phyloP scores from a whole-genome alignment of 1,140 invertebrate genomes.

The Chironomus tepperi region DNA sequence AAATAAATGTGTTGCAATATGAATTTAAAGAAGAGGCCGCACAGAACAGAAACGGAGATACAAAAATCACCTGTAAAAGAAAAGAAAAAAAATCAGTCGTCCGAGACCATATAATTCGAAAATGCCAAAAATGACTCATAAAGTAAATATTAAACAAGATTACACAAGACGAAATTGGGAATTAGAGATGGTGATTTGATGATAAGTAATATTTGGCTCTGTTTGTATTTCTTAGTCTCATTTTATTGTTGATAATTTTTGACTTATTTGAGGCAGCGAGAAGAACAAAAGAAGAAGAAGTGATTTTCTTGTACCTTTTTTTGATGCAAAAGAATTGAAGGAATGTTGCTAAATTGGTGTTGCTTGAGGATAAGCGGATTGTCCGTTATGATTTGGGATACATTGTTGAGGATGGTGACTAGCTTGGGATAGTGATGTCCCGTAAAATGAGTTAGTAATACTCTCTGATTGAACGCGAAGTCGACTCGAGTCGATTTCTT shows the following conservation, averaged over 20 bases:
- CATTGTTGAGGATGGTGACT: too few relatives aligned
- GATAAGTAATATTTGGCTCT: slow-evolving; percentile 18
- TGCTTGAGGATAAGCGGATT: too few relatives aligned
- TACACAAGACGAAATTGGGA: slow-evolving; percentile 22
- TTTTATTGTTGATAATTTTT: slow-evolving; percentile 8
- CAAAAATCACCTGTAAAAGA: slow-evolving; percentile 17
- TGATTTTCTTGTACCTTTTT: background rate
- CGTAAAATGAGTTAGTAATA: too few relatives aligned
- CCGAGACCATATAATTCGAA: background rate
- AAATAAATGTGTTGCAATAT: background rate
- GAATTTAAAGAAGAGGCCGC: background rate
- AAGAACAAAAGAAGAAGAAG: slow-evolving; percentile 10
- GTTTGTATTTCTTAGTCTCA: slow-evolving; percentile 2
- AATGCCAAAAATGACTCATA: slow-evolving; percentile 23
- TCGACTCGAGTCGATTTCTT: too few relatives aligned
- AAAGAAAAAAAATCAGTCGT: background rate
- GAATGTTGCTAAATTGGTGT: too few relatives aligned
- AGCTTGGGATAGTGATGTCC: too few relatives aligned
- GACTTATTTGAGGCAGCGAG: background rate
- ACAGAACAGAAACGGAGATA: background rate
- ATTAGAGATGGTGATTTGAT: slow-evolving; percentile 24
- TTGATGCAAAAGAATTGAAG: background rate
- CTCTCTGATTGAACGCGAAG: too few relatives aligned
- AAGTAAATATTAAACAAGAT: slow-evolving; percentile 22
- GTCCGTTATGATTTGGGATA: too few relatives aligned